These are phyloP conservation scores for Formica selysi DNA, from an alignment of 1,140 invertebrate species.

Conservation along the genomic window DNA sequence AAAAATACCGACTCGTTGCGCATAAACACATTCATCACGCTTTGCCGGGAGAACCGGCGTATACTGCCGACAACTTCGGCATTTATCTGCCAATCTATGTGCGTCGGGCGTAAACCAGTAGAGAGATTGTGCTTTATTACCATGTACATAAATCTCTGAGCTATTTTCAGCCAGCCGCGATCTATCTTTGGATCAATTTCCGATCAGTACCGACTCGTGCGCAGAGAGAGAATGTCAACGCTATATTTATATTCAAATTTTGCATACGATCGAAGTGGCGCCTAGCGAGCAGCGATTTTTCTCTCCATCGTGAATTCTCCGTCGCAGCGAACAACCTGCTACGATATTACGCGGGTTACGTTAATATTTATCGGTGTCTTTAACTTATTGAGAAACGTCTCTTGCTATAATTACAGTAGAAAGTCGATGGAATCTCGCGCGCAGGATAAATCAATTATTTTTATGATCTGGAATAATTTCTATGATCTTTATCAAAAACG, in stretches of 20 bases:
- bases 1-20: constrained; percentile 20
- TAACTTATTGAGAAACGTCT: constrained; percentile 31
- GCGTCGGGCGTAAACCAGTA: constrained; percentile 47
- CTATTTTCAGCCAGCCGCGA: constrained; percentile 48
- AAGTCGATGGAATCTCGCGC: not conserved
- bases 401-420: not conserved
- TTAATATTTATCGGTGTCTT: constrained; percentile 28
- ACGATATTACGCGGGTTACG: not conserved
- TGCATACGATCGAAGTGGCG: constrained; percentile 27
- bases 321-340: not conserved
- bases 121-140: constrained; percentile 41
- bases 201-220: constrained; percentile 44
- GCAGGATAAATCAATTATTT: not conserved
- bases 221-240: not conserved
- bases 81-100: constrained; percentile 39
- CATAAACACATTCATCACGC: constrained; percentile 53
- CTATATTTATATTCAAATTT: constrained; percentile 46
- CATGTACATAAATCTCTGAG: constrained; percentile 48
- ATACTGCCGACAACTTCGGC: constrained; percentile 21
- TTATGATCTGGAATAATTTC: not conserved
- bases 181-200: constrained; percentile 59
- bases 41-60: constrained; percentile 41
- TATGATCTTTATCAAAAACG: not conserved
- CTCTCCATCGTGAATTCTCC: not conserved
- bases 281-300: constrained; percentile 25